These are phyloP conservation scores for Lepas anatifera DNA, from an alignment of 2,888 invertebrate genomes.

Conservation along the genomic window DNA sequence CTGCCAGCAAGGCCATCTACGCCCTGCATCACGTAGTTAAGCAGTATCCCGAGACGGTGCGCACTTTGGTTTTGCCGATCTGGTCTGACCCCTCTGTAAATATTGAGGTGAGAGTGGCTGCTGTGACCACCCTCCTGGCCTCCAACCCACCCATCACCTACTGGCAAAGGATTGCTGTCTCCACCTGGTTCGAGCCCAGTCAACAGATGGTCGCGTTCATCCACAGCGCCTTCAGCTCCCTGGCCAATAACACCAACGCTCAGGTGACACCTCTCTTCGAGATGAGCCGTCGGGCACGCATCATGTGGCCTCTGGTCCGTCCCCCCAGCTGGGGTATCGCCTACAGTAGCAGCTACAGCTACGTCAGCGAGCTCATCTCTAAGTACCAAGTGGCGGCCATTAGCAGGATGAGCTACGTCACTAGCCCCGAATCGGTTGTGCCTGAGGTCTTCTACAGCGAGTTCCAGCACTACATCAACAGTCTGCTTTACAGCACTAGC, in stretches of 20 bases:
- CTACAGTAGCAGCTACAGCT: neutral
- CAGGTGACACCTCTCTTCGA: conserved; percentile 12
- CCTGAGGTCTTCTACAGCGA: neutral
- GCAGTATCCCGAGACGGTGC: conserved; percentile 21
- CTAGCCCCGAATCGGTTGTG: neutral
- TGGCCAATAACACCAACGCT: conserved; percentile 26
- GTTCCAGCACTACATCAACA: neutral
- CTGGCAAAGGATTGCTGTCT: conserved; percentile 32
- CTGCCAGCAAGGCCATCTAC: conserved; percentile 30
- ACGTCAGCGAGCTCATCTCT: neutral
- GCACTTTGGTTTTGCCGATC: conserved; percentile 17
- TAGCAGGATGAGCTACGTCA: neutral
- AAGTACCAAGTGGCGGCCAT: neutral
- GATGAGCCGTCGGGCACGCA: conserved; percentile 14
- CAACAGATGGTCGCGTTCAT: conserved; percentile 31
- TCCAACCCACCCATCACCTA: conserved; percentile 29
- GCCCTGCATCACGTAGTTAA: conserved; percentile 29
- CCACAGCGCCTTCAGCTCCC: conserved; percentile 28
- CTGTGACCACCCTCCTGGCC: conserved; percentile 30
- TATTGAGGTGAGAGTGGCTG: conserved; percentile 32
- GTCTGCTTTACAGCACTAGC: neutral
- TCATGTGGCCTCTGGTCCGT: neutral
- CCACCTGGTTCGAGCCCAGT: conserved; percentile 31
- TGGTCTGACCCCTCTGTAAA: neutral
- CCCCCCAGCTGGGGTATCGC: neutral